These are phyloP conservation scores for Myotis pilosus DNA, from an alignment of 2,797 vertebrate species.

Conservation along the genomic window DNA sequence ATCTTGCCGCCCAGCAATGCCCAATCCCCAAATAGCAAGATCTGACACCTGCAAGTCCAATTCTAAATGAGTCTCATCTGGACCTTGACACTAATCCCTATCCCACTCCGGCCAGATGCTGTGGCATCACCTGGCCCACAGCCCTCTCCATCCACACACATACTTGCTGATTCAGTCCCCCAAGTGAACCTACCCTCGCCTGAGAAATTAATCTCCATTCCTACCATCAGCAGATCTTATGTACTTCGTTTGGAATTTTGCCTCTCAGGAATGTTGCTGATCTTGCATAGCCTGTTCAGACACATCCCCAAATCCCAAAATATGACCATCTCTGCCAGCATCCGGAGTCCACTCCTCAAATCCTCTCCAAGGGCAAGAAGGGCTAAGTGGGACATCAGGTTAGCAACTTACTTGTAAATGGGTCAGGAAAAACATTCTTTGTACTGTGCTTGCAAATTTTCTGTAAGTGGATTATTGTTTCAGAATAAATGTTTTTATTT, in stretches of 20 bases:
- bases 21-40: background rate
- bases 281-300: slow-evolving; percentile 18
- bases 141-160: background rate
- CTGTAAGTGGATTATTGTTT: background rate
- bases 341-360: background rate
- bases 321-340: background rate
- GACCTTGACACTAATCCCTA: background rate
- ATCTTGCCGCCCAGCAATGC: background rate
- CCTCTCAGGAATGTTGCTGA: slow-evolving; percentile 58
- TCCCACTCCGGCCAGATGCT: background rate
- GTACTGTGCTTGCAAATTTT: background rate
- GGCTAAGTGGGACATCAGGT: too few species aligned
- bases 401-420: background rate
- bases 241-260: slow-evolving; percentile 19
- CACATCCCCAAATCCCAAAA: background rate
- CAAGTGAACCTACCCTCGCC: background rate
- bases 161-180: background rate
- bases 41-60: background rate
- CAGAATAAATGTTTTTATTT: background rate
- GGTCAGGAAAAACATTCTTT: background rate
- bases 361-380: background rate
- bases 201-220: background rate
- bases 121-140: background rate
- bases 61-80: background rate
- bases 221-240: slow-evolving; percentile 59